phyloP scores from a whole-genome alignment of 2,113 vertebrate species.

The Seriola rivoliana region DNA sequence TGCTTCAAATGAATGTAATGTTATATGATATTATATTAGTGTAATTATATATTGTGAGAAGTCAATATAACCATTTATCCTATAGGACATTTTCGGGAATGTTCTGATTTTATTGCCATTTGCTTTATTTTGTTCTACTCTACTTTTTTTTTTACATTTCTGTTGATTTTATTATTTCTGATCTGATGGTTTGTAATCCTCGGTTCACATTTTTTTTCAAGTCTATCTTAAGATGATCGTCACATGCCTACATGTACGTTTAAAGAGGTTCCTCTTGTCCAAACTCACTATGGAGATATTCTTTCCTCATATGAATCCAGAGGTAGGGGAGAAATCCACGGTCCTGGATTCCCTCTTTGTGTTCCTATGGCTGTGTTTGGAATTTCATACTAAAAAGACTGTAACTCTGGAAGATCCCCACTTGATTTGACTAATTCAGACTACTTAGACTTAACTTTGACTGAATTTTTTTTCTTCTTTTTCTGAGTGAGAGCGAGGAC shows the following conservation, averaged over 20 bases:
- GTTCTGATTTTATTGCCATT: neutral
- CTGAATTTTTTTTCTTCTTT: neutral
- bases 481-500: neutral
- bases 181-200: neutral
- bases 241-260: no score
- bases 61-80: neutral
- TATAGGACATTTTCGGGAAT: neutral
- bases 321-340: neutral
- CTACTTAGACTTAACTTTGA: neutral
- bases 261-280: neutral
- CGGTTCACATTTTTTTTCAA: neutral
- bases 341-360: neutral
- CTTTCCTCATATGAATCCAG: neutral
- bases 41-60: no score
- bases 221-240: neutral
- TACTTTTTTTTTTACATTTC: neutral
- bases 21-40: neutral
- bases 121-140: neutral
- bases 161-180: neutral
- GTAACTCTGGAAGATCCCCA: no score
- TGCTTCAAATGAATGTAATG: neutral
- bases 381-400: neutral
- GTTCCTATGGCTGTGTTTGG: accelerated
- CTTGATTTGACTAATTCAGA: neutral
- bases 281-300: neutral